Evolutionary conservation across 2,888 invertebrate species (phyloP).

Genomic region (Cryptocheilus praepositus): DNA sequence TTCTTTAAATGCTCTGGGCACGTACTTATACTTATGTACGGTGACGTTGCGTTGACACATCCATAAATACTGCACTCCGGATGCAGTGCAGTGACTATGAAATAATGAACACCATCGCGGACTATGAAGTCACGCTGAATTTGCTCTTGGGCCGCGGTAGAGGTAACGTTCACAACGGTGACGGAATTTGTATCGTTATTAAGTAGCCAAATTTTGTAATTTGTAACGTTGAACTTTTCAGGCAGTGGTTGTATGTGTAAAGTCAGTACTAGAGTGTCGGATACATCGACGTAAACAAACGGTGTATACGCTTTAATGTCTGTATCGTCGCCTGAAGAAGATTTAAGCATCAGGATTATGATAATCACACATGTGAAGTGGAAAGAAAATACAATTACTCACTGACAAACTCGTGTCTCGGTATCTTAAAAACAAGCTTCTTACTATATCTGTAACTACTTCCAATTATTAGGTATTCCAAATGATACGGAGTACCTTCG

Average conservation of each 20-base stretch:
- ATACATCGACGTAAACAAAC: slow-evolving; percentile 69
- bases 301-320: slow-evolving; percentile 58
- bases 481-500: slow-evolving; percentile 59
- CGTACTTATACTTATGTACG: slow-evolving; percentile 67
- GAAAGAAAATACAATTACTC: slow-evolving; percentile 16
- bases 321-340: slow-evolving; percentile 34
- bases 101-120: slow-evolving; percentile 62
- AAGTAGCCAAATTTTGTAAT: slow-evolving; percentile 67
- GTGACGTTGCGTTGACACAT: slow-evolving; percentile 67
- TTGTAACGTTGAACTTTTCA: slow-evolving; percentile 62
- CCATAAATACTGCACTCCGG: slow-evolving; percentile 59
- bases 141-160: slow-evolving; percentile 36
- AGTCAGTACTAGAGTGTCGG: slow-evolving; percentile 55
- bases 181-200: slow-evolving; percentile 60
- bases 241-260: slow-evolving; percentile 68
- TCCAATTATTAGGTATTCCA: slow-evolving; percentile 60
- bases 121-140: slow-evolving; percentile 60
- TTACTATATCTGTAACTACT: slow-evolving; percentile 60
- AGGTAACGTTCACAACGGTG: slow-evolving; percentile 36
- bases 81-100: slow-evolving; percentile 69
- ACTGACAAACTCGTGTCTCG: slow-evolving; percentile 63
- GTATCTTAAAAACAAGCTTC: slow-evolving; percentile 66
- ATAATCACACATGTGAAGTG: not conserved
- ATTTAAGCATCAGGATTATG: not conserved
- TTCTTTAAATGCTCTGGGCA: not conserved